phyloP scores from a whole-genome alignment of 2,113 vertebrate species.

The Piaya cayana region DNA sequence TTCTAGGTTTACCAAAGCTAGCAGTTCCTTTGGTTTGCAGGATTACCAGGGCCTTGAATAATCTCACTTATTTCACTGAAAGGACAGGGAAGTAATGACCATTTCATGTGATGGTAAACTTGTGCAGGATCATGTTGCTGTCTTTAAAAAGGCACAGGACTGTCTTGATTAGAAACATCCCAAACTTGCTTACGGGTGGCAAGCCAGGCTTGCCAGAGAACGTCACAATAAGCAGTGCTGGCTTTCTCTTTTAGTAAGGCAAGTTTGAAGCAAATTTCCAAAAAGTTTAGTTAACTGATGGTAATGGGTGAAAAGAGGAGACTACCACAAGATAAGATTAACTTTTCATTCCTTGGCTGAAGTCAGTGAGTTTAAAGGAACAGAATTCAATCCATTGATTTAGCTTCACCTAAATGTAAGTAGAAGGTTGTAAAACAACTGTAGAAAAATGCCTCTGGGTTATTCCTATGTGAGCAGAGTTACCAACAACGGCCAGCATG shows the following conservation, averaged over 20 bases:
- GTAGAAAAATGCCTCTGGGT: neutral
- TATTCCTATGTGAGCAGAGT: constrained; percentile 17
- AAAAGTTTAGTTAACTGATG: neutral
- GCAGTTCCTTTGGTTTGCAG: neutral
- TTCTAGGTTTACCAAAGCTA: neutral
- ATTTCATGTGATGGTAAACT: neutral
- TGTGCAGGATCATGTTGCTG: accelerated
- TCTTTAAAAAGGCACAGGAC: neutral
- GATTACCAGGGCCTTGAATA: neutral
- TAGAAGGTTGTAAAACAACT: neutral
- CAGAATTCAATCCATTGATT: neutral
- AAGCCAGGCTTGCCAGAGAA: neutral
- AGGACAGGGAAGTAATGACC: accelerated
- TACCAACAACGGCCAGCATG: neutral
- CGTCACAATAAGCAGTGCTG: no score
- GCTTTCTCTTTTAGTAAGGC: neutral
- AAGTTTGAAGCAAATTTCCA: neutral
- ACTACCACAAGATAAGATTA: neutral
- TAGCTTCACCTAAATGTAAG: neutral
- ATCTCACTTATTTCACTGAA: neutral
- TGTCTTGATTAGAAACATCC: neutral
- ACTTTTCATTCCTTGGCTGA: neutral
- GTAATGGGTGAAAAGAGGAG: neutral
- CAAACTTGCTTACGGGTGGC: neutral
- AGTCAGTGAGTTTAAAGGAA: neutral